Percentiles rank a stretch among this genome's conserved stretches.
Conservation (phyloP, 2,113 vertebrate species). For the Nibea coibor region DNA sequence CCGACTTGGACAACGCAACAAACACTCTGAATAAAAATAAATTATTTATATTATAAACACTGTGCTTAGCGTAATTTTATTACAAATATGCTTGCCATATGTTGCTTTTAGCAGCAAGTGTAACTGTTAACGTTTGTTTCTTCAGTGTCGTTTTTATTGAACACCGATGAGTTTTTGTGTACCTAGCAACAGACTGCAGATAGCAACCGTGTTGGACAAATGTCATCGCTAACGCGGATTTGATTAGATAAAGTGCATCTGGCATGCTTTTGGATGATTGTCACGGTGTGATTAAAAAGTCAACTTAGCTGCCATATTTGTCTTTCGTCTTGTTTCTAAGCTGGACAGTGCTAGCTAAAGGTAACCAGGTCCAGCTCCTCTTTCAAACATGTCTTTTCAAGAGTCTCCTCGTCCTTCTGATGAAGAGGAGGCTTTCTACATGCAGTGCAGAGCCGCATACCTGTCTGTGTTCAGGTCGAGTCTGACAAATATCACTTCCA, state of each 20-base stretch:
- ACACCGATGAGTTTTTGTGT: slow-evolving; percentile 62
- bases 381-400: slow-evolving; percentile 65
- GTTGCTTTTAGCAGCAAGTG: background rate
- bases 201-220: slow-evolving; percentile 15
- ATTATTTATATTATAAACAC: background rate
- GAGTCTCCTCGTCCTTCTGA: slow-evolving; percentile 76
- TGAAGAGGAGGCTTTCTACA: slow-evolving; percentile 90
- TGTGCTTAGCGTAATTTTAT: background rate
- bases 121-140: slow-evolving; percentile 48
- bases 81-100: too few species aligned
- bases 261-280: background rate
- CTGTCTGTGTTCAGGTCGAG: slow-evolving; percentile 91
- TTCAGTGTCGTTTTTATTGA: slow-evolving; percentile 10
- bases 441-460: slow-evolving; percentile 90
- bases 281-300: background rate
- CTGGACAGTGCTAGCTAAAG: slow-evolving; percentile 5
- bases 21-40: background rate
- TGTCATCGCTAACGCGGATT: background rate
- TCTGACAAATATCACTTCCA: slow-evolving; percentile 91
- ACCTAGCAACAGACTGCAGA: slow-evolving; percentile 69
- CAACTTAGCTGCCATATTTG: background rate
- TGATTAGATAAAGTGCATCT: background rate
- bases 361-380: background rate
- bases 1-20: accelerated
- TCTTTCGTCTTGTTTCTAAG: background rate